Conservation (phyloP, 2,113 vertebrate species). For the Sialia sialis region DNA sequence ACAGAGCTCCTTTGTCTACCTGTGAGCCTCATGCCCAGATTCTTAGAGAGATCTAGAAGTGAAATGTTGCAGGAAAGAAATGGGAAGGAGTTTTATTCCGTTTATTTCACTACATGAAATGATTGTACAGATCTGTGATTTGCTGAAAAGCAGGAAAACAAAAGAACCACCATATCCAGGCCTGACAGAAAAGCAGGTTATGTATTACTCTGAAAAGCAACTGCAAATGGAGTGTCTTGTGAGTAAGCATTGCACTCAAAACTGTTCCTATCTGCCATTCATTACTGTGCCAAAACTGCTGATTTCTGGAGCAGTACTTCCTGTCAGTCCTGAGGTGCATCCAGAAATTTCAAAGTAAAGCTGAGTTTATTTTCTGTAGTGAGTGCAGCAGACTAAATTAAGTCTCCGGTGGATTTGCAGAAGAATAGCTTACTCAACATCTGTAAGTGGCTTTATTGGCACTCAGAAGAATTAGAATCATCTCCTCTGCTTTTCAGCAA, state of each 20-base stretch:
- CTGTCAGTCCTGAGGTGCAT: neutral
- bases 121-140: neutral
- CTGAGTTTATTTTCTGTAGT: neutral
- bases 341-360: neutral
- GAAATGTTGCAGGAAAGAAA: neutral
- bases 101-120: neutral
- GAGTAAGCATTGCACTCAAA: neutral
- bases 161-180: neutral
- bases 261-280: neutral
- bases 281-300: neutral
- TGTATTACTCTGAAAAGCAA: neutral
- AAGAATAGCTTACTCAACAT: neutral
- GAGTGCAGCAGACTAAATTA: neutral
- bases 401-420: neutral
- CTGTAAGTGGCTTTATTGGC: neutral
- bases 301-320: neutral
- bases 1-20: neutral
- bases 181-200: neutral
- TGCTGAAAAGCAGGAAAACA: neutral
- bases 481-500: neutral
- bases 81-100: neutral
- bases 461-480: neutral
- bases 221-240: neutral
- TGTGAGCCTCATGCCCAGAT: neutral
- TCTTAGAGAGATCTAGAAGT: neutral